Evolutionary conservation across 2,113 vertebrate species (phyloP), one percentile per base, ranked within the genome.

Genomic region (Platysteira castanea): DNA sequence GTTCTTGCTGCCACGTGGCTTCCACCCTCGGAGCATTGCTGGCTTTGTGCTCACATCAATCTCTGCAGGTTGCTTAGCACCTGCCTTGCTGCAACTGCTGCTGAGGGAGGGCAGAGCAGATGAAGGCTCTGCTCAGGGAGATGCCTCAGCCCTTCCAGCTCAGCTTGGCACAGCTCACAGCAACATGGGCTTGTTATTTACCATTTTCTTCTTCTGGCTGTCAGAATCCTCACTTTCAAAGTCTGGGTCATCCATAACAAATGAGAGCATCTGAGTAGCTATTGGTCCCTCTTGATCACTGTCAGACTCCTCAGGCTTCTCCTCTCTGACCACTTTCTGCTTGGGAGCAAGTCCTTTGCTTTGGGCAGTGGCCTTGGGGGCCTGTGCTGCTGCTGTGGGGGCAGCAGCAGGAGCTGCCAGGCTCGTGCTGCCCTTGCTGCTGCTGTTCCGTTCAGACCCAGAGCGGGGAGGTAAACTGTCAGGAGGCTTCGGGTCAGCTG

Each of bases 211-310:
- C 59, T 95, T 97, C 67, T 98, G 98, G 22, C 96, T 97, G 56
- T 98, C 98, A 2, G 98, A 98, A 16, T 98, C 98, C 52, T 99
- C 99, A 4, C 99, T 99, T 74, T 99, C 99, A 4, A 99, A 99
- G 96, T 99, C 99, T 0, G 99, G 99, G 96, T 99, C 99, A 5
- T 99, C 99, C 99, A 99, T 99, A 90, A 99, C 97, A 9, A 99
- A 99, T 3, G 99, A 99, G 41, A 99, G 98, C 99, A 99, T 98
- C 96, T 99, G 99, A 27, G 99, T 98, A 22, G 99, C 99, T 5
- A 99, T 98, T 4, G 99, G 99, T 17, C 98, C 98, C 87, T 99
- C 99, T 1, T 95, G 97, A 75, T 99, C 99, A 2, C 99, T 98
- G 56, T 99, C 99, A 0, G 99, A 99, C 3, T 99, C 98, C 12